Conservation (phyloP, 1,140 invertebrate species). For the Cephus cinctus region DNA sequence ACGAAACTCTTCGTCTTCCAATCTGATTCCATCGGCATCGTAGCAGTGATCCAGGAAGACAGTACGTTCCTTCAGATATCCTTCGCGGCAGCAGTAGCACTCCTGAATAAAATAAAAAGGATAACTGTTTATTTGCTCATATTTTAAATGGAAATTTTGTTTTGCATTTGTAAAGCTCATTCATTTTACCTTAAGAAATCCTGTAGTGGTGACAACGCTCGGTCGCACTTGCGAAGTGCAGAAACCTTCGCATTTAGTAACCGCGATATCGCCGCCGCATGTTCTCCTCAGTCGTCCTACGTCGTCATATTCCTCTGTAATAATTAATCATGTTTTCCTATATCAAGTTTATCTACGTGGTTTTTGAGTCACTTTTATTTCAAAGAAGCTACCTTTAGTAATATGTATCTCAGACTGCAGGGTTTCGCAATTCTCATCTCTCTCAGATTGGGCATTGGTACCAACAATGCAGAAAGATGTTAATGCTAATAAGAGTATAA, state of each 20-base stretch:
- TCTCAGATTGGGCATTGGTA: slow-evolving; percentile 22
- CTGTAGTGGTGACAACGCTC: slow-evolving; percentile 81
- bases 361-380: slow-evolving; percentile 4
- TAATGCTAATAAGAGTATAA: slow-evolving; percentile 19
- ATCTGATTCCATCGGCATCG: slow-evolving; percentile 77
- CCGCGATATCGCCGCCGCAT: slow-evolving; percentile 82
- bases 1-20: slow-evolving; percentile 61
- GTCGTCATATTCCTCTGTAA: slow-evolving; percentile 83
- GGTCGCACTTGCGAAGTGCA: slow-evolving; percentile 89
- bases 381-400: slow-evolving; percentile 66
- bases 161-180: too few relatives aligned
- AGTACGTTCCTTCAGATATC: slow-evolving; percentile 74
- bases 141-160: too few relatives aligned
- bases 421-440: slow-evolving; percentile 62
- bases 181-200: slow-evolving; percentile 88
- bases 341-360: neutral
- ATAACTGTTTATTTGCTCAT: neutral
- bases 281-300: slow-evolving; percentile 75
- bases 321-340: slow-evolving; percentile 5
- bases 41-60: slow-evolving; percentile 84
- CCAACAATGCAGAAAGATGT: slow-evolving; percentile 9
- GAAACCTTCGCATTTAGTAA: slow-evolving; percentile 87
- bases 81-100: slow-evolving; percentile 88
- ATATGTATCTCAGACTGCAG: slow-evolving; percentile 77
- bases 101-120: slow-evolving; percentile 61